phyloP scores from a whole-genome alignment of 1,140 invertebrate genomes.

The Amyelois transitella region DNA sequence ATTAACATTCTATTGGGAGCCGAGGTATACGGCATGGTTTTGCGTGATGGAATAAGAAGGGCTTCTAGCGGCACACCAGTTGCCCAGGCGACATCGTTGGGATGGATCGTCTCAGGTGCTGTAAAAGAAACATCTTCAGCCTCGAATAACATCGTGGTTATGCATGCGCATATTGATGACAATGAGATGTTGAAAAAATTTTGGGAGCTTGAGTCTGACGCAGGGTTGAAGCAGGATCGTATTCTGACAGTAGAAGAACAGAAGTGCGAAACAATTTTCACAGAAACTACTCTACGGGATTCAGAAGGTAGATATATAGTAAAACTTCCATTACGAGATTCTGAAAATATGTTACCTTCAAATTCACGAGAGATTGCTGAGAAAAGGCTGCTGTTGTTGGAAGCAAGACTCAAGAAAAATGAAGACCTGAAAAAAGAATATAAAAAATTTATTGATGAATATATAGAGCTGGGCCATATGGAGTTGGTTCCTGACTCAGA shows the following conservation, averaged over 20 bases:
- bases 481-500: no score
- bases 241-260: slow-evolving; percentile 12
- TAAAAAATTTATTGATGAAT: slow-evolving; percentile 16
- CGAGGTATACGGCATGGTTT: slow-evolving; percentile 4
- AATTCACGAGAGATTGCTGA: slow-evolving; percentile 14
- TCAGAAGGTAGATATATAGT: slow-evolving; percentile 18
- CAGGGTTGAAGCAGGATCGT: slow-evolving; percentile 1
- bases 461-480: no score
- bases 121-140: not conserved
- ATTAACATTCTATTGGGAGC: slow-evolving; percentile 6
- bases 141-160: not conserved
- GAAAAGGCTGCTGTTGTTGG: slow-evolving; percentile 16
- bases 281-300: slow-evolving; percentile 17
- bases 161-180: slow-evolving; percentile 8
- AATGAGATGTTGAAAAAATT: slow-evolving; percentile 18
- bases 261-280: slow-evolving; percentile 18
- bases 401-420: slow-evolving; percentile 15
- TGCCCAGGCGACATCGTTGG: slow-evolving; percentile 11
- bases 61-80: slow-evolving; percentile 1
- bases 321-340: slow-evolving; percentile 18
- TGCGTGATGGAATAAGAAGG: not conserved
- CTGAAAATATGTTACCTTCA: slow-evolving; percentile 10
- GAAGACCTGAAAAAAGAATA: slow-evolving; percentile 15
- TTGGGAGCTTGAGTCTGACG: slow-evolving; percentile 20
- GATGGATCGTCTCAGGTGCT: slow-evolving; percentile 14